These are phyloP conservation scores for Tromatobia lineatoria DNA, from an alignment of 2,888 invertebrate genomes.

Conservation along the genomic window DNA sequence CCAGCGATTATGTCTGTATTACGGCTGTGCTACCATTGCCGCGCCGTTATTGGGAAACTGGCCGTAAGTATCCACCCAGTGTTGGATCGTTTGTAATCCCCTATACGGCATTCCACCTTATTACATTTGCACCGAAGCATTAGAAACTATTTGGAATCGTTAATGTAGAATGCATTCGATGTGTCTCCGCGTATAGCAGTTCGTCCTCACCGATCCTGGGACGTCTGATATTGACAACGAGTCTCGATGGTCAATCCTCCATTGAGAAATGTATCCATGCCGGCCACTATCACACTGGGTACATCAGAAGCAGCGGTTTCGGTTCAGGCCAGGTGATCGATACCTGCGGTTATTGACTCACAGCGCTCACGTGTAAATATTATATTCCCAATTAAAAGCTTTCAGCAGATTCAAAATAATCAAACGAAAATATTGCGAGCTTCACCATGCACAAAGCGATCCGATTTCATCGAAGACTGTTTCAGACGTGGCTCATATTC, in stretches of 20 bases:
- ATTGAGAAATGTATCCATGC: constrained; percentile 52
- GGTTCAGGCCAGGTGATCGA: constrained; percentile 58
- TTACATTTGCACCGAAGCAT: constrained; percentile 9
- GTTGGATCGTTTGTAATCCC: too few species aligned
- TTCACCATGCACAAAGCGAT: background rate
- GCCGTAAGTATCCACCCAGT: too few species aligned
- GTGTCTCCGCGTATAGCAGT: constrained; percentile 2
- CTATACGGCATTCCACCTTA: too few species aligned
- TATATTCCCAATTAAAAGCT: constrained; percentile 49
- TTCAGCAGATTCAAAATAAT: constrained; percentile 1
- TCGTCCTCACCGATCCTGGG: constrained; percentile 37
- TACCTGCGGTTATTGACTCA: constrained; percentile 65
- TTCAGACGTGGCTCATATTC: background rate
- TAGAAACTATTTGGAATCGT: constrained; percentile 12
- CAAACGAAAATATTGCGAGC: background rate
- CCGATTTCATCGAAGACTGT: background rate
- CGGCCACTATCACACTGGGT: constrained; percentile 36
- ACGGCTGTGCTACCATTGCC: too few species aligned
- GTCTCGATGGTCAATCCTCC: constrained; percentile 62
- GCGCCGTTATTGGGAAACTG: too few species aligned
- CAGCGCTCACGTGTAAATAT: constrained; percentile 47
- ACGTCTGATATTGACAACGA: constrained; percentile 58
- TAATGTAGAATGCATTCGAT: constrained; percentile 1
- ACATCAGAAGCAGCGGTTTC: constrained; percentile 28
- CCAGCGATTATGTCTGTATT: too few species aligned